Base-by-base conservation (phyloP, 2,797 vertebrate species). In the Rhodeus uyekii region DNA sequence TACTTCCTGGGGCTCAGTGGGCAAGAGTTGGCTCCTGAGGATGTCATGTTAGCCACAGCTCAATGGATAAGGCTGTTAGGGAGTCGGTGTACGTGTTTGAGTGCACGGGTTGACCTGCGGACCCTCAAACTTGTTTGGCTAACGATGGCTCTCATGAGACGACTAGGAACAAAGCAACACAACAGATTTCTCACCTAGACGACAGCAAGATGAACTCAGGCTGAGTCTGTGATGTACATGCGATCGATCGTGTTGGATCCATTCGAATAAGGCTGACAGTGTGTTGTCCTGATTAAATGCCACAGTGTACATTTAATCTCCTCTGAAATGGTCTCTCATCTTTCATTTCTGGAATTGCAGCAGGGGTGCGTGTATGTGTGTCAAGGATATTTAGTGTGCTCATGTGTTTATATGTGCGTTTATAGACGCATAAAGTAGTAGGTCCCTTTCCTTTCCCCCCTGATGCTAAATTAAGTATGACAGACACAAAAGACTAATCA, bases 401-500 rank as follows among this genome's bases (percentile, higher is more conserved):
- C 19, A 81, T 42, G 80, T 72, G 48, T 74, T 73, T 73, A 44
- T 77, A 81, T 78, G 80, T 84, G 50, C 53, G 69, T 44, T 32
- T 82, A 82, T 81, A 76, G 69, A 92, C 92, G 86, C 91, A 91
- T 92, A 95, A 76, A 82, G 79, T 58, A 75, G 60, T 55, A 46
- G 71, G 71, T 65, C 46, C 27, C 72, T 42, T 74, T 75, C 18
- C 34, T 50, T 55, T 50, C 42, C n/a, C 42, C 76, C 64, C 92
- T 91, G 94, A 91, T 94, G 92, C 93, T 93, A 95, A 95, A 96
- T 96, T 95, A 95, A 96, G 94, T 94, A 95, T 95, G 95, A 96
- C 94, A 96, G 95, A 95, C 93, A 94, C 94, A 95, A 95, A 95
- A 94, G 94, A 96, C 94, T 96, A 96, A 96, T 96, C 95, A 95